phyloP scores from a whole-genome alignment of 1,140 invertebrate species.

The Papilio xuthus region DNA sequence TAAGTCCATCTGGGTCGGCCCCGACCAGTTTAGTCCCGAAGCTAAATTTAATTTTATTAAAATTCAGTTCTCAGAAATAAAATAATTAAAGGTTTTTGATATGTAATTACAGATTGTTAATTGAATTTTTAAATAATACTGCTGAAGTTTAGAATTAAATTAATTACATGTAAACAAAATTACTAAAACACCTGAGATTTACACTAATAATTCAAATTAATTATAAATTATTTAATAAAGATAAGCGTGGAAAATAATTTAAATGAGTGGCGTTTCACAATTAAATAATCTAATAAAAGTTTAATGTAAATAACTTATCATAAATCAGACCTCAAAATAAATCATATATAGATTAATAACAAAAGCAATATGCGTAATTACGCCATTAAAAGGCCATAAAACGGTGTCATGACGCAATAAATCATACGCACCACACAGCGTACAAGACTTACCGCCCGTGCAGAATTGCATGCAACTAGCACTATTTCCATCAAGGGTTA shows the following conservation, averaged over 20 bases:
- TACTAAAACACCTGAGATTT: too few species aligned
- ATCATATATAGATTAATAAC: conserved; percentile 17
- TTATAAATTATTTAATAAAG: too few species aligned
- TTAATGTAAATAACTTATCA: too few species aligned
- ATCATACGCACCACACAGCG: conserved; percentile 55
- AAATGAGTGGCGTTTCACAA: background rate
- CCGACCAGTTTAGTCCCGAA: too few species aligned
- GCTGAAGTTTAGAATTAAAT: too few species aligned
- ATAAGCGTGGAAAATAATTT: background rate
- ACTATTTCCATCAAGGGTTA: conserved; percentile 80
- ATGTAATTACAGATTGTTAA: background rate
- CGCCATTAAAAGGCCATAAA: conserved; percentile 14
- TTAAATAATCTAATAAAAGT: background rate
- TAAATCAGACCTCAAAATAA: background rate
- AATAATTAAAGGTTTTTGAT: conserved; percentile 30
- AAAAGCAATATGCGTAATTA: conserved; percentile 7
- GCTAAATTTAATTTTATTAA: conserved; percentile 41
- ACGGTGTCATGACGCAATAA: conserved; percentile 45
- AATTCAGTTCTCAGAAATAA: background rate
- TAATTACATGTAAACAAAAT: too few species aligned
- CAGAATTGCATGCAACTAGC: conserved; percentile 70
- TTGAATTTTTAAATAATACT: background rate
- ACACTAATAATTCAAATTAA: too few species aligned
- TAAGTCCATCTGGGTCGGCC: too few species aligned
- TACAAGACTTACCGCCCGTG: conserved; percentile 51